These are phyloP conservation scores for Cyclina sinensis DNA, from an alignment of 1,140 invertebrate genomes.

Conservation along the genomic window DNA sequence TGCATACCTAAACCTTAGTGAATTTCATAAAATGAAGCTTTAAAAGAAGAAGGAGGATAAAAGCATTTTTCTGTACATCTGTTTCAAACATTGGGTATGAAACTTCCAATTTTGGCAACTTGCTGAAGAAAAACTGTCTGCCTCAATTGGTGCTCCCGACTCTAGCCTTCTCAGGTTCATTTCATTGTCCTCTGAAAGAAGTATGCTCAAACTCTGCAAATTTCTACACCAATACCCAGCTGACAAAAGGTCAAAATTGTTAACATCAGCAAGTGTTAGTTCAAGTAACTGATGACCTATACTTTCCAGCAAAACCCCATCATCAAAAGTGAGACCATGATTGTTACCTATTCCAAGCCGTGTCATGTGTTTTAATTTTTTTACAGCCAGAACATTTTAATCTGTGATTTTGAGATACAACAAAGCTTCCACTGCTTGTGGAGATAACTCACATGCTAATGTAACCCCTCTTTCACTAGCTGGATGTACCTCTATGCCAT, in stretches of 20 bases:
- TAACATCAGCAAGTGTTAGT: conserved; percentile 43
- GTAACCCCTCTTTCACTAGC: conserved; percentile 21
- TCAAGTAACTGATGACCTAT: conserved; percentile 47
- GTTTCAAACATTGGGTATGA: background rate
- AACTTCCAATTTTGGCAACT: background rate
- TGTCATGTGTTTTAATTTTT: conserved; percentile 41
- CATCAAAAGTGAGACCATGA: conserved; percentile 26
- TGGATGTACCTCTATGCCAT: background rate
- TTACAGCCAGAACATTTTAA: conserved; percentile 15
- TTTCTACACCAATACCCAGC: conserved; percentile 32
- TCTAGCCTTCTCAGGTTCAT: background rate
- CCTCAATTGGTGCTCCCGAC: background rate
- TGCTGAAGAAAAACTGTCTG: background rate
- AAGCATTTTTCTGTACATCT: background rate
- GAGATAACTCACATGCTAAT: conserved; percentile 9
- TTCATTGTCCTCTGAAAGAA: conserved; percentile 16
- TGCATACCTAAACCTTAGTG: no score
- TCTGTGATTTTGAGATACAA: conserved; percentile 23
- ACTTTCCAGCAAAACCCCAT: conserved; percentile 42
- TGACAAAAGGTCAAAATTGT: conserved; percentile 31
- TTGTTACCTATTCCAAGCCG: conserved; percentile 28
- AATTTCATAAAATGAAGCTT: no score
- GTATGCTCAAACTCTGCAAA: conserved; percentile 9
- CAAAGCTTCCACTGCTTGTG: background rate
- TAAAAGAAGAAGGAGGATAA: background rate